Conservation (phyloP, 1,140 invertebrate genomes). For the Phortica variegata region DNA sequence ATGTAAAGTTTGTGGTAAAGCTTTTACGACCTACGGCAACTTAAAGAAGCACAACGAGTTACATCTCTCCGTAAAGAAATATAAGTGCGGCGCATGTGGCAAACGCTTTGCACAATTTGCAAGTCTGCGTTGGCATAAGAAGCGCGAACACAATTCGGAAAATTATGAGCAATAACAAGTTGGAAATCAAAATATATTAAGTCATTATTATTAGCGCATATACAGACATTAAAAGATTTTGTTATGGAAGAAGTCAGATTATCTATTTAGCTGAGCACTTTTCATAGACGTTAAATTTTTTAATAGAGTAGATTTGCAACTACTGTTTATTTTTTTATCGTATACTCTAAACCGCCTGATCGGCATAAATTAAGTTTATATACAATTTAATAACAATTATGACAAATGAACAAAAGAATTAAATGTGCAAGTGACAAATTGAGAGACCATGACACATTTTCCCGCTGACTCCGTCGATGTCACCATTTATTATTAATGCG, state of each 20-base stretch:
- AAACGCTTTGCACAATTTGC: slow-evolving; percentile 47
- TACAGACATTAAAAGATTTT: no score
- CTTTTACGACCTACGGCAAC: slow-evolving; percentile 47
- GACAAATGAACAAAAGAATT: no score
- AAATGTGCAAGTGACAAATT: slow-evolving; percentile 28
- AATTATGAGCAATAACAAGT: slow-evolving; percentile 1
- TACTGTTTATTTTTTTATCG: no score
- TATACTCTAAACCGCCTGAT: no score
- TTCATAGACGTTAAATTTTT: no score
- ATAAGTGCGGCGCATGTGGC: slow-evolving; percentile 41
- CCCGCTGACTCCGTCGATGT: background rate
- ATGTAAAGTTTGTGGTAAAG: slow-evolving; percentile 47
- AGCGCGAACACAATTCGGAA: slow-evolving; percentile 23
- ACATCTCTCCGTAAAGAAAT: slow-evolving; percentile 45
- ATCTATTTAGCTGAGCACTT: no score
- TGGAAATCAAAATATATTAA: no score
- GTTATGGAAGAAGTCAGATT: no score
- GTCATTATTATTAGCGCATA: no score
- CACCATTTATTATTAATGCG: slow-evolving; percentile 14
- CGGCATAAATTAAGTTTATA: no score
- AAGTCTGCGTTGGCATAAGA: slow-evolving; percentile 45
- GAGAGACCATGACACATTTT: background rate
- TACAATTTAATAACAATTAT: no score
- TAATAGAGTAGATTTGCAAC: no score
- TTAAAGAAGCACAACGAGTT: slow-evolving; percentile 48